These are phyloP conservation scores for Noctua pronuba DNA, from an alignment of 2,888 invertebrate genomes.

Conservation along the genomic window DNA sequence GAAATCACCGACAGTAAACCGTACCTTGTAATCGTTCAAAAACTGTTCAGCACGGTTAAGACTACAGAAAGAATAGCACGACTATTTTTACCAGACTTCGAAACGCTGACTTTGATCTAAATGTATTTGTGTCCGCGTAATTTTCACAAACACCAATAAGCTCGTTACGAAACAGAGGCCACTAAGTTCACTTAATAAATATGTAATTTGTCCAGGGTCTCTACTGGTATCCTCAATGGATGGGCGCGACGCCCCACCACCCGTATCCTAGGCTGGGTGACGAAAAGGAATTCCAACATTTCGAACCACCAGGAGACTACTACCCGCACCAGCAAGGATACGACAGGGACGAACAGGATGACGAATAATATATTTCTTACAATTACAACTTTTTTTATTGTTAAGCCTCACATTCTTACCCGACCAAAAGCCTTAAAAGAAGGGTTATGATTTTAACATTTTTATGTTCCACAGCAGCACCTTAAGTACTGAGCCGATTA, in stretches of 20 bases:
- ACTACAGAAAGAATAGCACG: background rate
- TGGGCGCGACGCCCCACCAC: slow-evolving; percentile 84
- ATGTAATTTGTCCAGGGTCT: slow-evolving; percentile 76
- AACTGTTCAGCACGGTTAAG: background rate
- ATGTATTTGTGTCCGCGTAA: background rate
- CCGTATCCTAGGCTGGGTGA: slow-evolving; percentile 76
- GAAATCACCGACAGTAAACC: background rate
- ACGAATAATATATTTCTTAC: slow-evolving; percentile 65
- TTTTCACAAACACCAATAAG: background rate
- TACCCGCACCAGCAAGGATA: slow-evolving; percentile 82
- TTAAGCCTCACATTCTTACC: background rate
- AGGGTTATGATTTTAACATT: background rate
- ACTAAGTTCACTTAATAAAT: background rate
- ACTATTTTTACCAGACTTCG: background rate
- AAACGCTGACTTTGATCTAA: background rate
- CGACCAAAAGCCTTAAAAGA: background rate
- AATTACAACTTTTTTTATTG: slow-evolving; percentile 32
- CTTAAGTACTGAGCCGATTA: background rate
- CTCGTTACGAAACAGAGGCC: background rate
- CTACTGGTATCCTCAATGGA: slow-evolving; percentile 89
- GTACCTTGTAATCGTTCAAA: background rate
- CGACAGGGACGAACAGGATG: slow-evolving; percentile 75
- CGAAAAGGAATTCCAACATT: slow-evolving; percentile 74
- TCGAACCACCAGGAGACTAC: slow-evolving; percentile 72
- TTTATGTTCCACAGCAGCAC: background rate